A percentile compares a stretch with the other conserved stretches of the same genome.
phyloP scores from a whole-genome alignment of 2,888 invertebrate species.

The Nemapogon koenigi region DNA sequence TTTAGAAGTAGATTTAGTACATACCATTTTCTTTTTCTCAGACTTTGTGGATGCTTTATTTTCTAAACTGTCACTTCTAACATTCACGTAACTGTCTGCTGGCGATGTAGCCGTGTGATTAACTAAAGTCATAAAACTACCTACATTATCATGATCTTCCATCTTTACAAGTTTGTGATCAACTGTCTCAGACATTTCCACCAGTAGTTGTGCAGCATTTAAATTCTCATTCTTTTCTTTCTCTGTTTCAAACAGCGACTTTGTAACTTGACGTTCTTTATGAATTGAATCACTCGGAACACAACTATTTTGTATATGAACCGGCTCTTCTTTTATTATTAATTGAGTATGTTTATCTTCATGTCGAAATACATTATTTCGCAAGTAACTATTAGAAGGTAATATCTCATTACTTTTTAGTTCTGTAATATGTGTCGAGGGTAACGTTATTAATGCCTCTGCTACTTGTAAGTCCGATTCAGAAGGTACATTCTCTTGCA shows the following conservation, averaged over 20 bases:
- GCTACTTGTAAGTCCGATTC: conserved; percentile 59
- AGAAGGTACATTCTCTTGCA: conserved; percentile 37
- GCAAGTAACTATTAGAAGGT: no score
- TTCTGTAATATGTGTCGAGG: conserved; percentile 42
- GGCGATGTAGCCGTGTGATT: background rate
- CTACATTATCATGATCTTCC: conserved; percentile 25
- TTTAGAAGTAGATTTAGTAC: conserved; percentile 32
- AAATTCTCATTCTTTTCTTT: conserved; percentile 54
- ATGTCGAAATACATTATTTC: no score
- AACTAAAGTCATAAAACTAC: background rate
- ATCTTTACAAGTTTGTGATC: conserved; percentile 37
- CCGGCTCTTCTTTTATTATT: no score
- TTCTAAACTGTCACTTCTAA: background rate
- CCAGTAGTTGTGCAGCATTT: conserved; percentile 55
- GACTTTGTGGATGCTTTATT: background rate
- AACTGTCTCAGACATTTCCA: conserved; percentile 55
- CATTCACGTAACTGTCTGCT: background rate
- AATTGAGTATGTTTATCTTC: no score
- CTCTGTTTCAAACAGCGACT: conserved; percentile 52
- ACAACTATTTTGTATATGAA: no score
- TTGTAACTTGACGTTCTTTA: no score
- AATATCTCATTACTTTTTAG: no score
- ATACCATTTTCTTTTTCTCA: background rate
- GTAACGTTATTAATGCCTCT: conserved; percentile 52
- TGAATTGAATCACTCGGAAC: no score